A percentile compares a stretch with the other conserved stretches of the same genome.
Conservation (phyloP, 2,113 vertebrate species). For the Pycnonotus jocosus region DNA sequence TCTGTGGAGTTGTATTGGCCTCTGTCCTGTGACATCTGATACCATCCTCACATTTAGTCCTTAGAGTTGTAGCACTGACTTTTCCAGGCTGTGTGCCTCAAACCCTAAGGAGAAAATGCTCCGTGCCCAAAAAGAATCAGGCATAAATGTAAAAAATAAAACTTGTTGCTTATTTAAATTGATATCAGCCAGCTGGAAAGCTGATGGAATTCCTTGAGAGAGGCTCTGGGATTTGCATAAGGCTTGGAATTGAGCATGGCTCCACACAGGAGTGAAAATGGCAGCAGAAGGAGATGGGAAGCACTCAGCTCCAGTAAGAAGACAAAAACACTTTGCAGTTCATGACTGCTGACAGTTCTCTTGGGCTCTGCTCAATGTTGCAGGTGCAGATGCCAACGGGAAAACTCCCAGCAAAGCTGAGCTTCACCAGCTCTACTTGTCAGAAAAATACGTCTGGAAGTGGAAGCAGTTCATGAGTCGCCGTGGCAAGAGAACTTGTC, state of each 20-base stretch:
- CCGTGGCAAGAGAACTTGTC: constrained; percentile 82
- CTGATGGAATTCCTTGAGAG: neutral
- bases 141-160: neutral
- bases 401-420: constrained; percentile 87
- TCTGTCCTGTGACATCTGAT: neutral
- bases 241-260: neutral
- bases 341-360: neutral
- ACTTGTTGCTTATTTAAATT: neutral
- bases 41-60: neutral
- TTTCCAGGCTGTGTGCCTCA: neutral
- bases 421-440: constrained; percentile 86
- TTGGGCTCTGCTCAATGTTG: neutral
- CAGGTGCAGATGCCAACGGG: constrained; percentile 77
- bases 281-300: neutral
- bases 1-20: neutral
- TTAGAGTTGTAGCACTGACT: neutral
- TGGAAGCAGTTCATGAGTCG: constrained; percentile 94
- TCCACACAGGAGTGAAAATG: neutral
- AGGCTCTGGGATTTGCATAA: neutral
- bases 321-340: neutral
- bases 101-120: neutral
- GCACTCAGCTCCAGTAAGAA: neutral
- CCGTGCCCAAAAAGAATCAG: neutral
- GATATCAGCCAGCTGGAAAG: neutral
- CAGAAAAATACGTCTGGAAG: constrained; percentile 95